Base-by-base conservation (phyloP, 2,888 invertebrate genomes). In the Phlogophora meticulosa region DNA sequence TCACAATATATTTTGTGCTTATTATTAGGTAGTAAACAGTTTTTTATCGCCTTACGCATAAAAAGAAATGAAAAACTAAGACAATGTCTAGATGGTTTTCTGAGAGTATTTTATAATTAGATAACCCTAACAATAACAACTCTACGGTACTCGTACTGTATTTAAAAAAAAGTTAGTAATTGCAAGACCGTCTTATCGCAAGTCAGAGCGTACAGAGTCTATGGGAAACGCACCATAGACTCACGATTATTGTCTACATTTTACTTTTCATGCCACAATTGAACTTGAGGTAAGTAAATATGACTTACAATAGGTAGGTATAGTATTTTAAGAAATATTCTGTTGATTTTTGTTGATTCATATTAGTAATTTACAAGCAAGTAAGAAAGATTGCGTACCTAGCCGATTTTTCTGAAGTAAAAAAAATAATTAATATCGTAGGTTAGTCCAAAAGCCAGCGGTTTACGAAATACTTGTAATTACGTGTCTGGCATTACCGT, bases 121-220 rank as follows among this genome's bases (percentile, higher is more conserved):
- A 45, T 42, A n/a, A n/a, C n/a, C n/a, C 10, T 42, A 42, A 49
- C 5, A 4, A 28, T 28, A 56, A 48, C 55, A 38, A 75, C 4
- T 22, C 51, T 46, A 67, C 55, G 58, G 72, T 45, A 48, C 20
- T 28, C 46, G 38, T 38, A 45, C 38, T 22, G n/a, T 34, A n/a
- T 20, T 43, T 11, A 42, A 78, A 75, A 78, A 75, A 66, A 73
- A 45, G 24, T 36, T 34, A 36, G 43, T 58, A 61, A 72, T 72
- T 59, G 66, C n/a, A n/a, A n/a, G n/a, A n/a, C n/a, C 36, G 15
- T 55, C 10, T 73, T 73, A 73, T 78, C 59, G 38, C 40, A 45
- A 38, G 42, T 40, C 10, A 36, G 17, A 28, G n/a, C 45, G 74
- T 40, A 61, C 51, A 62, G 9, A 42, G 59, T 65, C 48, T 60